These are phyloP conservation scores for Darevskia nairensis DNA, from an alignment of 2,797 vertebrate genomes.

Conservation along the genomic window DNA sequence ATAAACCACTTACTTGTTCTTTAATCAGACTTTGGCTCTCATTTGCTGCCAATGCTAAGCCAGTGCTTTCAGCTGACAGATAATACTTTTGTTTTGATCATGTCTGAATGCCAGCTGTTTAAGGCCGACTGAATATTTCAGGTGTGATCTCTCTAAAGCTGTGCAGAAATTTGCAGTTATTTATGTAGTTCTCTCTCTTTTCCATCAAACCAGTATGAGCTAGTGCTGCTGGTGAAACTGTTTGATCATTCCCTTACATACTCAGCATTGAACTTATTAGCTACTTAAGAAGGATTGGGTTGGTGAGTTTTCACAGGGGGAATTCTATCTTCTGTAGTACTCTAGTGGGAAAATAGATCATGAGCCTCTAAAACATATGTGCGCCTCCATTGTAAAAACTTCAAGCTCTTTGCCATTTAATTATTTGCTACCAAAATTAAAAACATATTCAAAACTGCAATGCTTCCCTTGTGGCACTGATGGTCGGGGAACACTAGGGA, in stretches of 20 bases:
- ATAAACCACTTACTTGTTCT: neutral
- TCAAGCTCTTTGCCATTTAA: constrained; percentile 31
- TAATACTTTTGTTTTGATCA: constrained; percentile 17
- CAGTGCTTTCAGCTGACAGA: constrained; percentile 1
- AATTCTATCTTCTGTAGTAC: constrained; percentile 31
- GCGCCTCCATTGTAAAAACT: constrained; percentile 19
- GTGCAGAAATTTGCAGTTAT: neutral
- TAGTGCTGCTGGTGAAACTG: constrained; percentile 5
- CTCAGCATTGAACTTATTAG: constrained; percentile 28
- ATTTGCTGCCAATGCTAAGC: constrained; percentile 15
- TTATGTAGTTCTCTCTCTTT: neutral
- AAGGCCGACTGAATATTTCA: constrained; percentile 5
- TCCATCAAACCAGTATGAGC: neutral
- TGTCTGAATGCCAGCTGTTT: neutral
- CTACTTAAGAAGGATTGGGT: constrained; percentile 23
- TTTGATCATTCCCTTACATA: constrained; percentile 24
- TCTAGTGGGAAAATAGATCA: constrained; percentile 40
- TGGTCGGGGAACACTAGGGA: neutral
- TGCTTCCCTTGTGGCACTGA: constrained; percentile 8
- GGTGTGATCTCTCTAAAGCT: neutral
- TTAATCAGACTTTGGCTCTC: neutral
- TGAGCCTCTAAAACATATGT: constrained; percentile 22
- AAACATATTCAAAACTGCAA: constrained; percentile 18
- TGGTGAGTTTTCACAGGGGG: constrained; percentile 15
- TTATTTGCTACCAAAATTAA: constrained; percentile 34